A percentile compares a stretch with the other conserved stretches of the same genome.
Conservation (phyloP, 2,113 vertebrate species). For the Sapajus apella region DNA sequence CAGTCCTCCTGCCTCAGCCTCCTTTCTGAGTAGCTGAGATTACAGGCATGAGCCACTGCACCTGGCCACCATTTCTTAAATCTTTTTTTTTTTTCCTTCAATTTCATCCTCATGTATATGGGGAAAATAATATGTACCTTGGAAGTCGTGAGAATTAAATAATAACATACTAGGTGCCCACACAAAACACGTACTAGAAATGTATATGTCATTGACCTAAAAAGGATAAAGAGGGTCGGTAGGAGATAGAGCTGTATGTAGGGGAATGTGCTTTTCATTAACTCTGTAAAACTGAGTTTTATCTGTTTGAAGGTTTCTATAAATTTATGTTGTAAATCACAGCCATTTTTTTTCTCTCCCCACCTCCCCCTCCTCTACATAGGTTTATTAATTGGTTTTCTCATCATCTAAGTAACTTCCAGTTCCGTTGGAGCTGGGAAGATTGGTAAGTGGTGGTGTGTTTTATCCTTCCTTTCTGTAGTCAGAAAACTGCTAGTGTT, state of each 20-base stretch:
- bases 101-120: neutral
- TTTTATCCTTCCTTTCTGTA: slow-evolving; percentile 14
- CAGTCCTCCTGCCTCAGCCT: no score
- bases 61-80: neutral
- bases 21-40: no score
- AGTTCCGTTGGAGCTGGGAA: slow-evolving; percentile 99
- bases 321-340: slow-evolving; percentile 28
- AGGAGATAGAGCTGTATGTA: neutral
- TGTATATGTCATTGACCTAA: neutral
- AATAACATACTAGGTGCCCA: neutral
- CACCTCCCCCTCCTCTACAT: neutral
- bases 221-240: neutral
- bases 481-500: neutral
- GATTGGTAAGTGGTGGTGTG: slow-evolving; percentile 92
- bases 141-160: neutral
- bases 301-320: neutral
- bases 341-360: neutral
- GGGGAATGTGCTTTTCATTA: neutral
- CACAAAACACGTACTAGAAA: neutral
- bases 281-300: neutral
- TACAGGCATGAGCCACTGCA: no score
- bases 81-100: neutral
- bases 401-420: slow-evolving; percentile 98
- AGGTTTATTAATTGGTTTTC: slow-evolving; percentile 98
- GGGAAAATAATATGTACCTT: neutral